A percentile compares a stretch with the other conserved stretches of the same genome.
These are phyloP conservation scores for Bos javanicus DNA, from an alignment of 2,113 vertebrate genomes.

Conservation along the genomic window DNA sequence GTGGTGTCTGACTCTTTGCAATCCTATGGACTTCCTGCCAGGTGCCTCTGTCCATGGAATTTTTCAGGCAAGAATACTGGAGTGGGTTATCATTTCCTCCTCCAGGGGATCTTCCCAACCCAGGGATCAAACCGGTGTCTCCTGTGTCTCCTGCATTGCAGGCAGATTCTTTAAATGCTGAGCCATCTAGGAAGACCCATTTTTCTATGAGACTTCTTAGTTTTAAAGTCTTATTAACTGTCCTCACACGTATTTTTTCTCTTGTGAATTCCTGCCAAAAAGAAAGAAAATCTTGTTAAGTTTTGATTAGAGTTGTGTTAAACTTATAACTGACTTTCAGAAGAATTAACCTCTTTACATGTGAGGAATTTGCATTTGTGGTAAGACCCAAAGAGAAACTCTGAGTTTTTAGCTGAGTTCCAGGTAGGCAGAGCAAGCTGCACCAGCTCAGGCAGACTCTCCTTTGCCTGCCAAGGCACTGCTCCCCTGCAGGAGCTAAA, in stretches of 20 bases:
- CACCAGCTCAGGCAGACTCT: rapidly evolving
- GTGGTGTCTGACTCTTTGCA: not conserved
- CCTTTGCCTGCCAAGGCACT: rapidly evolving
- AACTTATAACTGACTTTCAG: not conserved
- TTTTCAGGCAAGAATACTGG: not conserved
- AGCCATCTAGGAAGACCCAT: not conserved
- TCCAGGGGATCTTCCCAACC: not conserved
- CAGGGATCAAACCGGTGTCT: not conserved
- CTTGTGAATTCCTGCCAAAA: not conserved
- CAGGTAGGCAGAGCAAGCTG: not conserved
- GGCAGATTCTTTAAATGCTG: not conserved
- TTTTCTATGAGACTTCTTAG: not conserved
- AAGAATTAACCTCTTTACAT: not conserved
- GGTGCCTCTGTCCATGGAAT: not conserved
- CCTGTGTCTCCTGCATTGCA: not conserved
- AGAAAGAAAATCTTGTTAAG: not conserved
- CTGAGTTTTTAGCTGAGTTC: not conserved
- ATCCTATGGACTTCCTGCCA: not conserved
- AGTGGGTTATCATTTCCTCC: not conserved
- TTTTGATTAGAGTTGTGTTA: not conserved
- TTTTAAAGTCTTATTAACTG: not conserved
- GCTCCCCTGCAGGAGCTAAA: not conserved
- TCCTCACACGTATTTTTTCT: not conserved
- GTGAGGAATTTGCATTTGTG: not conserved
- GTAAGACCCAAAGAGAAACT: not conserved